Evolutionary conservation across 2,888 invertebrate genomes (phyloP).

Genomic region (Tipula confusa): DNA sequence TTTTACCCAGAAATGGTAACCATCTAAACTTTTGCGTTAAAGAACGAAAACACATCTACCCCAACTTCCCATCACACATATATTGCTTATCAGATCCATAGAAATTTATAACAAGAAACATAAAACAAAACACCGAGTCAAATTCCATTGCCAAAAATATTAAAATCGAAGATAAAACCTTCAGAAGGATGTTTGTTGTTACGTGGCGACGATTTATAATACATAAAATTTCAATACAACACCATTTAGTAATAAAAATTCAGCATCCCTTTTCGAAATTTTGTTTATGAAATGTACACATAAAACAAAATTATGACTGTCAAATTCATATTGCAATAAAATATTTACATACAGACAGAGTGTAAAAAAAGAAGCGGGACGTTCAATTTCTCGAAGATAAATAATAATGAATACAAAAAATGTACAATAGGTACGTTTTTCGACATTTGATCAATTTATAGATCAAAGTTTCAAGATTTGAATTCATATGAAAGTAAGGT

Average conservation of each 20-base stretch:
- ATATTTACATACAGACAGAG: not conserved
- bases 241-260: constrained; percentile 4
- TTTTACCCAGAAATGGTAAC: too few relatives aligned
- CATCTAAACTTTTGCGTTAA: too few relatives aligned
- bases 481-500: too few relatives aligned
- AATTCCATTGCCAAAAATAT: not conserved
- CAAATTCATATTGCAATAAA: not conserved
- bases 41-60: too few relatives aligned
- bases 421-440: too few relatives aligned
- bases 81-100: not conserved
- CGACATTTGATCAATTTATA: too few relatives aligned
- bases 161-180: not conserved
- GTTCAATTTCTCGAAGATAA: too few relatives aligned
- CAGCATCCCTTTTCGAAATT: not conserved
- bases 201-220: not conserved
- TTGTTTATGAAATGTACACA: not conserved
- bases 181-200: not conserved
- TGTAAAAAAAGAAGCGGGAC: too few relatives aligned
- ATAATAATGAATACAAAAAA: too few relatives aligned
- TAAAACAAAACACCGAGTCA: not conserved
- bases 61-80: not conserved
- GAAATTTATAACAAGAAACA: not conserved
- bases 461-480: too few relatives aligned
- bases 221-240: not conserved
- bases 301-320: not conserved